Conservation (phyloP, 2,888 invertebrate genomes). For the Liposcelis brunnea region DNA sequence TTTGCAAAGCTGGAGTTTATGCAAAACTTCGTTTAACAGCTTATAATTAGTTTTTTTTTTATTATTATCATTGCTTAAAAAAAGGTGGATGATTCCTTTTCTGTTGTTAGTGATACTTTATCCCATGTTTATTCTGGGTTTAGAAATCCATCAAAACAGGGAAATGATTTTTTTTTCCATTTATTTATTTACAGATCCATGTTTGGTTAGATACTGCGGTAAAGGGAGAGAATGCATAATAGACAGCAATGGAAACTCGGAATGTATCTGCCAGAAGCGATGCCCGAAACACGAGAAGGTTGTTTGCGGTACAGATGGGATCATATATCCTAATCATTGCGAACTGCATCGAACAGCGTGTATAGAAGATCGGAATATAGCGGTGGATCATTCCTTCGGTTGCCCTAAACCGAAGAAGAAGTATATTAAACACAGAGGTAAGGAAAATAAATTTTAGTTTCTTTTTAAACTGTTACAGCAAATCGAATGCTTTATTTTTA, state of each 20-base stretch:
- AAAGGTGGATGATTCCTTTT: no score
- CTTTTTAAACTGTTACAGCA: neutral
- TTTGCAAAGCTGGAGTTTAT: no score
- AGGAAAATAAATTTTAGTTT: neutral
- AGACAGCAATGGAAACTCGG: slow-evolving; percentile 28
- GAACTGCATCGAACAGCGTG: slow-evolving; percentile 46
- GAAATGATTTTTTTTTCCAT: no score
- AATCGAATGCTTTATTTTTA: neutral
- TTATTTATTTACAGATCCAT: slow-evolving; percentile 44
- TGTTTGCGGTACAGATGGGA: slow-evolving; percentile 49
- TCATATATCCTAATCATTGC: slow-evolving; percentile 47
- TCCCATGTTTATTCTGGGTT: no score
- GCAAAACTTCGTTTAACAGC: no score
- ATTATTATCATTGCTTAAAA: no score
- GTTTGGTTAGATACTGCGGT: slow-evolving; percentile 44
- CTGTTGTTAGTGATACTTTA: no score
- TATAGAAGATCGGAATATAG: slow-evolving; percentile 33
- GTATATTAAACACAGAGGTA: neutral
- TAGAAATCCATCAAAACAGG: no score
- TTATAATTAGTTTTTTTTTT: no score
- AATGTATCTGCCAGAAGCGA: slow-evolving; percentile 42
- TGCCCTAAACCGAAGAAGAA: slow-evolving; percentile 30
- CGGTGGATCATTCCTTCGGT: slow-evolving; percentile 34
- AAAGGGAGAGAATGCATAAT: slow-evolving; percentile 44
- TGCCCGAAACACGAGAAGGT: slow-evolving; percentile 37